Evolutionary conservation across 2,113 vertebrate species (phyloP).

Genomic region (Gracilinanus agilis): DNA sequence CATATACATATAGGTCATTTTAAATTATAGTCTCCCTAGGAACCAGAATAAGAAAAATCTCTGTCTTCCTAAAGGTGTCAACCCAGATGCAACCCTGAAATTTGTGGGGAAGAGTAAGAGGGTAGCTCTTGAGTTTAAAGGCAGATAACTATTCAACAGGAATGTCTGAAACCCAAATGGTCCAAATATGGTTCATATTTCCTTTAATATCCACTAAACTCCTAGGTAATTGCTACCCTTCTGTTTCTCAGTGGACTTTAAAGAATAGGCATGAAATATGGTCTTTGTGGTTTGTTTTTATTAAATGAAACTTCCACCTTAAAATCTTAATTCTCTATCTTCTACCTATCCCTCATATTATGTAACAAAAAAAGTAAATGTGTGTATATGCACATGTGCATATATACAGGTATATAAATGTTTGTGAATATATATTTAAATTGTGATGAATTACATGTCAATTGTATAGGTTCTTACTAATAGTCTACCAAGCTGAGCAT

Average conservation of each 20-base stretch:
- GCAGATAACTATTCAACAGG: not conserved
- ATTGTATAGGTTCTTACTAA: conserved; percentile 67
- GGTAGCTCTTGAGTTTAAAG: not conserved
- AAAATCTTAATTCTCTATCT: not conserved
- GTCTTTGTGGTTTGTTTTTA: not conserved
- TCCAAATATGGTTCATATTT: not conserved
- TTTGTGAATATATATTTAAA: conserved; percentile 58
- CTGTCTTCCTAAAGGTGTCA: not conserved
- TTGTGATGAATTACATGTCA: conserved; percentile 76
- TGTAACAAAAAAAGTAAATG: not conserved
- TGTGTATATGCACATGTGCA: not conserved
- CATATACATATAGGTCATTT: not conserved
- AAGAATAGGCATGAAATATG: not conserved
- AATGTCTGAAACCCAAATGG: not conserved
- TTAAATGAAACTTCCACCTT: not conserved
- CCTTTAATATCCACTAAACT: not conserved
- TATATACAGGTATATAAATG: not conserved
- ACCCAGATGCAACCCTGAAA: not conserved
- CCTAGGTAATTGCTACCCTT: not conserved
- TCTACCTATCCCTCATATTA: not conserved
- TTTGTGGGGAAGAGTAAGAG: not conserved
- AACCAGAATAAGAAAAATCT: not conserved
- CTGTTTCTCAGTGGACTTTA: not conserved
- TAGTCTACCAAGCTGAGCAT: conserved; percentile 70
- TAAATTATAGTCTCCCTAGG: not conserved